Base-by-base conservation (phyloP, 2,797 vertebrate species). In the Chaetodon trifasciatus region DNA sequence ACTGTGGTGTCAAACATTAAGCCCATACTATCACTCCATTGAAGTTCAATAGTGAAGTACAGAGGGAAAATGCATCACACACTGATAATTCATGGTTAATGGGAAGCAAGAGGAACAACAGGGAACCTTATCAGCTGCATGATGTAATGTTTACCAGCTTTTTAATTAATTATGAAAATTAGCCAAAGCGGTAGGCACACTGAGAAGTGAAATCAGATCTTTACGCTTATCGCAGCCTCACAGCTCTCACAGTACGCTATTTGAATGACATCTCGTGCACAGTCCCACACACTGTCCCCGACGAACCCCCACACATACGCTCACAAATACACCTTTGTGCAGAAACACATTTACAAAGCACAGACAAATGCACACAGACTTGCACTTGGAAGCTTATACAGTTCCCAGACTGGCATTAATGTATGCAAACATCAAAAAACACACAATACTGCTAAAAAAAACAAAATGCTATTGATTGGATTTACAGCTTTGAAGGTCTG, bases 111-210 rank as follows among this genome's bases (percentile, higher is more conserved):
- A 60, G 69, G 86, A 93, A 91, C 92, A 91, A 92, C 82, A 69
- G 88, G 89, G 86, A 83, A 50, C 70, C 91, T 93, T 94, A 94
- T 94, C 94, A 89, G 90, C 85, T 5, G 68, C 68, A 3, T 91
- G 90, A 93, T 93, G 90, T 90, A 92, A 93, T 94, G 92, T 94
- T 95, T 94, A 94, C 94, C 78, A 70, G 79, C 91, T 88, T 92
- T 94, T 93, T 93, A 93, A 95, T 95, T 94, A 93, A 95, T 95
- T 94, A 93, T 94, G 94, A 93, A 94, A 94, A 95, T 95, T 86
- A 92, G 91, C 86, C 75, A 6, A 80, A 89, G 92, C 88, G 50
- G 79, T 74, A 78, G 90, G 91, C 91, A 92, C 67, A 69, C 88
- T 81, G 92, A 76, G 91, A 87, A 90, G 91, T 87, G 88, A 92